Evolutionary conservation across 2,888 invertebrate genomes (phyloP), one percentile per base, ranked within the genome.

Genomic region (Cetonia aurata): DNA sequence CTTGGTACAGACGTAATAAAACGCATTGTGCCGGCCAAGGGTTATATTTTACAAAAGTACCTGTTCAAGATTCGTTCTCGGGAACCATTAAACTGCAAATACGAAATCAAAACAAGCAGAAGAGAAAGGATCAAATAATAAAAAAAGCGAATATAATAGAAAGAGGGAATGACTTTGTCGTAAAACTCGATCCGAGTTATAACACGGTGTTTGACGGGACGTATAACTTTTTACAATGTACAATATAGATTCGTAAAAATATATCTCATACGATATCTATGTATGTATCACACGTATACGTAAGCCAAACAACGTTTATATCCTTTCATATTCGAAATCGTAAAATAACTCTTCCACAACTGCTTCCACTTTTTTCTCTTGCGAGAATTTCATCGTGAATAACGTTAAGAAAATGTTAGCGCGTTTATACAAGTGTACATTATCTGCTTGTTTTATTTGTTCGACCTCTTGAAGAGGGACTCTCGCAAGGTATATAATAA

Each of bases 171-270:
- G 62, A 69, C 60, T 59, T 48, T 31, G 60, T 69, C 69, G 42
- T 69, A 69, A 69, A 69, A 69, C 60, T 17, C 52, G 42, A 69
- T 33, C 37, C 52, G 33, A 60, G 60, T 69, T 60, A 33, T 62
- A 62, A 62, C 62, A 50, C 17, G 62, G 57, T 57, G 42, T 62
- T 17, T 46, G 62, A 48, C 69, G 57, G 60, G 50, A 52, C 68
- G 76, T 78, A 79, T 79, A 77, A 79, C 78, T 75, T 80, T 80
- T 80, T 80, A 81, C 79, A 80, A 78, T 80, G 78, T 79, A 78
- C 76, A 78, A 79, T 80, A 79, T 79, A 79, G 60, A 60, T 79
- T 70, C 70, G 33, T 50, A 37, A 60, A 60, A 60, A 60, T 60
- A 60, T 60, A 60, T 60, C 46, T 60, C 46, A n/a, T 25, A 60